Conservation (phyloP, 2,888 invertebrate species). For the Euclidia mi region DNA sequence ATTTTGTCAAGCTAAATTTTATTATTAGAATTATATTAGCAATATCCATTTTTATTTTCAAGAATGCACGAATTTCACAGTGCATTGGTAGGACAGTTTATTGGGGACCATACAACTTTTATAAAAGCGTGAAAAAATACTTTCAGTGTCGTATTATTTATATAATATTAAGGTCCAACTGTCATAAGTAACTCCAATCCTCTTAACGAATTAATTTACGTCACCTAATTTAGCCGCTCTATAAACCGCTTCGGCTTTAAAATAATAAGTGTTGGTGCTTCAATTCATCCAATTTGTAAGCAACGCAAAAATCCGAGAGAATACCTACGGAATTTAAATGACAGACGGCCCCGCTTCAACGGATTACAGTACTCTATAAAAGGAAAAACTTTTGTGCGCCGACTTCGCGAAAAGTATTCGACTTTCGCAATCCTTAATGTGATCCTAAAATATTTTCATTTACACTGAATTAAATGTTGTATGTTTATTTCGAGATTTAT, state of each 20-base stretch:
- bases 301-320: conserved; percentile 39
- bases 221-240: conserved; percentile 16
- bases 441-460: conserved; percentile 50
- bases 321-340: conserved; percentile 52
- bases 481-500: conserved; percentile 12
- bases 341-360: conserved; percentile 34
- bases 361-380: conserved; percentile 53
- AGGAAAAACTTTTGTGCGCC: conserved; percentile 39
- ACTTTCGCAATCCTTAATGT: conserved; percentile 35
- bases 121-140: too few relatives aligned
- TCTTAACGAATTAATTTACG: not conserved
- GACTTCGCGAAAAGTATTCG: conserved; percentile 33
- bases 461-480: conserved; percentile 33
- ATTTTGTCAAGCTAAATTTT: too few relatives aligned
- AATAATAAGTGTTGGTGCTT: conserved; percentile 36
- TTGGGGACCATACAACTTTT: too few relatives aligned
- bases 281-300: conserved; percentile 51
- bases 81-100: too few relatives aligned
- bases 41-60: too few relatives aligned
- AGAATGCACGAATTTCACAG: too few relatives aligned
- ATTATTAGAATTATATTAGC: too few relatives aligned
- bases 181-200: too few relatives aligned
- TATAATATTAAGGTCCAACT: too few relatives aligned
- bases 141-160: too few relatives aligned
- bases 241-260: conserved; percentile 23